A percentile compares a stretch with the other conserved stretches of the same genome.
phyloP scores from a whole-genome alignment of 2,113 vertebrate species.

The Brachyistius frenatus region DNA sequence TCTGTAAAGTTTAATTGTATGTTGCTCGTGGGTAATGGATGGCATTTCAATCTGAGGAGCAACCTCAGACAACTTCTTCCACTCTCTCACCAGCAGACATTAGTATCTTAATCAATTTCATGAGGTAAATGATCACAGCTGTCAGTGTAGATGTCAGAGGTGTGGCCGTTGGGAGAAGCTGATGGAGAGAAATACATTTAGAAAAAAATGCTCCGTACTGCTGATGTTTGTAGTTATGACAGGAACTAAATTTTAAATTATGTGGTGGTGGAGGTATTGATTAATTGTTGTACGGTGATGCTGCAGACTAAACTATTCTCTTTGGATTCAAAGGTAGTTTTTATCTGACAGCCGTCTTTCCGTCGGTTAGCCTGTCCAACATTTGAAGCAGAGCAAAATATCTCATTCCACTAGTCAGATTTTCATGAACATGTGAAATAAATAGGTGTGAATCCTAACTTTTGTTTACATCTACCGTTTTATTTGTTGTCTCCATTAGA shows the following conservation, averaged over 20 bases:
- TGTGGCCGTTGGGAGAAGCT: neutral
- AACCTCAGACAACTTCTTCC: slow-evolving; percentile 41
- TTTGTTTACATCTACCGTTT: too few relatives aligned
- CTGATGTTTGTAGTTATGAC: slow-evolving; percentile 34
- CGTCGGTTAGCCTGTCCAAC: too few relatives aligned
- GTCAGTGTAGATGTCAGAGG: slow-evolving; percentile 1
- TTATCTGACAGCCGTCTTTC: too few relatives aligned
- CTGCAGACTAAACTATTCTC: too few relatives aligned
- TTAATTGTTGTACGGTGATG: too few relatives aligned
- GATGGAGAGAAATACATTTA: slow-evolving; percentile 25
- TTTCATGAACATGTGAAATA: too few relatives aligned
- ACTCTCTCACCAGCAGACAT: slow-evolving; percentile 31
- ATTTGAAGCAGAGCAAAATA: too few relatives aligned
- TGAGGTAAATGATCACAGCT: slow-evolving; percentile 17
- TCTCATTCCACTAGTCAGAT: too few relatives aligned
- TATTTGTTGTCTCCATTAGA: too few relatives aligned
- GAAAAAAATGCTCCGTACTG: slow-evolving; percentile 2
- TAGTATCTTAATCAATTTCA: slow-evolving; percentile 50
- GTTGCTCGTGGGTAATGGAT: slow-evolving; percentile 35
- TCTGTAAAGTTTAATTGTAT: slow-evolving; percentile 47
- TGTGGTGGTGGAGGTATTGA: too few relatives aligned
- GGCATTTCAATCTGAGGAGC: slow-evolving; percentile 21
- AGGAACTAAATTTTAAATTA: slow-evolving; percentile 8
- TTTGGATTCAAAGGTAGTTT: too few relatives aligned
- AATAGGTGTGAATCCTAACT: too few relatives aligned